These are phyloP conservation scores for Seriola dumerili DNA, from an alignment of 2,113 vertebrate genomes.

Conservation along the genomic window DNA sequence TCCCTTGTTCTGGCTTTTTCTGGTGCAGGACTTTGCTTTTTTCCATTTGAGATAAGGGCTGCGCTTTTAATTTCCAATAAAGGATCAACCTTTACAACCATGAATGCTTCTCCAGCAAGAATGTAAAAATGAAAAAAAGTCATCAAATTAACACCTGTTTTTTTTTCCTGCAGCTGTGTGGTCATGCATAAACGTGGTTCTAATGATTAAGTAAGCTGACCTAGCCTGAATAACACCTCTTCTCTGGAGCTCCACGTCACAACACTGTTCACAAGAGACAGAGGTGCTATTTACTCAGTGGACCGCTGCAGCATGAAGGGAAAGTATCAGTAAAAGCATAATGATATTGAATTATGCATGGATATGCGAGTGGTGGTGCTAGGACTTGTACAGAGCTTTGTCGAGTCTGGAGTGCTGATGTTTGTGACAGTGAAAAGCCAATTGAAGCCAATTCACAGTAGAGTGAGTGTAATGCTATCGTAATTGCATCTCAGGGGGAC, in stretches of 20 bases:
- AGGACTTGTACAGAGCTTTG: neutral
- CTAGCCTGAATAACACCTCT: neutral
- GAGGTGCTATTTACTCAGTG: slow-evolving; percentile 6
- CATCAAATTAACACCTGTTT: neutral
- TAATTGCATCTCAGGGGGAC: slow-evolving; percentile 49
- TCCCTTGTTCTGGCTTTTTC: neutral
- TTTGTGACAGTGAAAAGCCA: slow-evolving; percentile 11
- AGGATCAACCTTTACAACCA: neutral
- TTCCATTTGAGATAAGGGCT: slow-evolving; percentile 10
- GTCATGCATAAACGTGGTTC: slow-evolving; percentile 7
- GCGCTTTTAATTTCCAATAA: neutral
- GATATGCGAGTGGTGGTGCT: neutral
- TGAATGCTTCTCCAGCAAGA: neutral
- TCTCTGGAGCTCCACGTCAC: neutral
- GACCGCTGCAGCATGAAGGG: neutral
- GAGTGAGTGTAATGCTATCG: slow-evolving; percentile 9
- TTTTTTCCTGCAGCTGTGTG: neutral
- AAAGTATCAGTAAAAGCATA: neutral
- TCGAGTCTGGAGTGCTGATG: neutral
- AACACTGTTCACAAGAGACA: neutral
- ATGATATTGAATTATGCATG: neutral
- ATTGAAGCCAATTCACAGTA: slow-evolving; percentile 11
- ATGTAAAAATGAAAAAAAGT: slow-evolving; percentile 20
- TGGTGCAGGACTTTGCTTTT: neutral
- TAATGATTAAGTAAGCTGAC: slow-evolving; percentile 17